Conservation (phyloP, 92 coral and sea anemone species). For the Phenganax marumi region DNA sequence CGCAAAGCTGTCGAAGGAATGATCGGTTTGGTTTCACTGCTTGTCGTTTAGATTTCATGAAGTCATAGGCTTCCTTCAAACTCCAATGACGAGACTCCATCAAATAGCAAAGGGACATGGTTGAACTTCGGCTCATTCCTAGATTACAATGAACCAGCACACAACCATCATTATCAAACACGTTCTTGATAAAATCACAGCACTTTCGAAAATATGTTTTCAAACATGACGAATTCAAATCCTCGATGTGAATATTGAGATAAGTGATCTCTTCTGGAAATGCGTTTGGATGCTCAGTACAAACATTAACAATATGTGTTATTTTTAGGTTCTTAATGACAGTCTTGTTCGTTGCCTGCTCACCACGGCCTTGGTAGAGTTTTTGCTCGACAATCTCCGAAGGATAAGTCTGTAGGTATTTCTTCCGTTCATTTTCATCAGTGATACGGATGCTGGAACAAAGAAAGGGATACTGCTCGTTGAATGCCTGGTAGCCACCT, state of each 20-base stretch:
- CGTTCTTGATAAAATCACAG: conserved; percentile 65
- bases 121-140: conserved; percentile 96
- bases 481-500: conserved; percentile 73
- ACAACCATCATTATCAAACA: conserved; percentile 70
- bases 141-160: conserved; percentile 92
- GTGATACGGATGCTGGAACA: conserved; percentile 66
- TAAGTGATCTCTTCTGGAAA: conserved; percentile 80
- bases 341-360: conserved; percentile 77
- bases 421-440: conserved; percentile 60
- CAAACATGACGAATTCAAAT: conserved; percentile 76
- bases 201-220: conserved; percentile 71
- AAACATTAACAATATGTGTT: conserved; percentile 82
- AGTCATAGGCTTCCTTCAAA: conserved; percentile 73
- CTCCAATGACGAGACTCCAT: conserved; percentile 81
- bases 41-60: conserved; percentile 74
- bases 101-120: conserved; percentile 77
- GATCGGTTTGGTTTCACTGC: conserved; percentile 92
- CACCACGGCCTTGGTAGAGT: conserved; percentile 88
- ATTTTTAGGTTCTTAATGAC: conserved; percentile 69
- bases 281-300: conserved; percentile 79
- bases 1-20: conserved; percentile 74
- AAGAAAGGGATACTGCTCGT: conserved; percentile 69
- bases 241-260: conserved; percentile 85
- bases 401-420: conserved; percentile 64
- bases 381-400: conserved; percentile 75